phyloP scores from a whole-genome alignment of 2,797 vertebrate genomes.

The Urocyon cinereoargenteus region DNA sequence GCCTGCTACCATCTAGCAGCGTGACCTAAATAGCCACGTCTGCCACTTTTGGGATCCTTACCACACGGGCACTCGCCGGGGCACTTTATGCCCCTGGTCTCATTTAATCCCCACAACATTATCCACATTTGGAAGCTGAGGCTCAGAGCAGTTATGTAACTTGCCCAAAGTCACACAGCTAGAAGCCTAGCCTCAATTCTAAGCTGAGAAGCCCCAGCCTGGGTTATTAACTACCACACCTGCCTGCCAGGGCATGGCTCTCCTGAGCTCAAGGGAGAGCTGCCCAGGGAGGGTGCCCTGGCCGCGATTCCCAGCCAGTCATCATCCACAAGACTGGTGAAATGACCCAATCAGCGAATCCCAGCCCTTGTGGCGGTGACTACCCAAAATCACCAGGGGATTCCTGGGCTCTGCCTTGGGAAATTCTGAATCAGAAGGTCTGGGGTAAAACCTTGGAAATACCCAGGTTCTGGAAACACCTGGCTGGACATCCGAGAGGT shows the following conservation, averaged over 20 bases:
- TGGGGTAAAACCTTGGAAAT: slow-evolving; percentile 13
- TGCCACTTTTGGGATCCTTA: not conserved
- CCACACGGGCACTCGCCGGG: too few species aligned
- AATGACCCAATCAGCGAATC: not conserved
- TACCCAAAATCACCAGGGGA: not conserved
- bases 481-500: not conserved
- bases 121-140: not conserved
- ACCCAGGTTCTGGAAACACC: not conserved
- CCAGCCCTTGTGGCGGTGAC: not conserved
- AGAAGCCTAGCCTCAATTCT: not conserved
- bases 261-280: not conserved
- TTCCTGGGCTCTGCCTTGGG: not conserved
- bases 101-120: not conserved
- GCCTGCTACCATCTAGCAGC: not conserved
- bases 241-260: not conserved
- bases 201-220: not conserved
- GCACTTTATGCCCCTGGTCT: not conserved
- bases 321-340: not conserved
- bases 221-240: not conserved
- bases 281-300: not conserved
- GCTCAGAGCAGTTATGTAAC: not conserved
- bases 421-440: not conserved
- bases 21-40: not conserved
- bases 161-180: slow-evolving; percentile 11
- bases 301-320: not conserved